Base-by-base conservation (phyloP, 2,797 vertebrate genomes). In the Peromyscus melanophrys region DNA sequence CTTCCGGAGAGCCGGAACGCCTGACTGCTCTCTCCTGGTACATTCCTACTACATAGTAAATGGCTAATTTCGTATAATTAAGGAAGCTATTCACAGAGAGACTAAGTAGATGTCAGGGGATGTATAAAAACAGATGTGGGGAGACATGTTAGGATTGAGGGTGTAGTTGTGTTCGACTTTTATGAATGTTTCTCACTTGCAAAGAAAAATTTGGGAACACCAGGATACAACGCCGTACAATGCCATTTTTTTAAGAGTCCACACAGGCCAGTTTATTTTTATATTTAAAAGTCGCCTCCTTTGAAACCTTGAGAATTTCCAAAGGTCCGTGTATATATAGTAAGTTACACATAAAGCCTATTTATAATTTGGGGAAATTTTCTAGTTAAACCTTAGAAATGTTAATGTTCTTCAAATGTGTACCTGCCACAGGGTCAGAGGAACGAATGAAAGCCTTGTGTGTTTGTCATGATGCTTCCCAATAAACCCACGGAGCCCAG, bases 21-120 rank as follows among this genome's bases (percentile, higher is more conserved):
- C 40, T 52, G 46, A 63, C 65, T 52, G 75, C 40, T 55, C 57
- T 93, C 82, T 81, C 61, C 75, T 88, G 69, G 76, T 55, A 55
- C 43, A 1, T 85, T 49, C 88, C 85, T 75, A 46, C 78, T 43
- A 9, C 10, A 1, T 46, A 43, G 86, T 69, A 71, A 89, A 59
- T 84, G 87, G 90, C 80, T 93, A 65, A 83, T 95, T 80, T 91
- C 83, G 77, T 57, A 1, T n/a, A 29, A 91, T 69, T 80, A 85
- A 81, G 89, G 90, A 76, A 73, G 89, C 57, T 93, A 76, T 95
- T 76, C 59, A 75, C 75, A 71, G 85, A 94, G 43, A 40, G 49
- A 59, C 78, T 76, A 81, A 90, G 77, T 49, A 61, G 80, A 40
- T 61, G 52, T 89, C 52, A 77, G 69, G 81, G 83, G 82, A 82